Conservation (phyloP, 2,888 invertebrate species). For the Phortica okadai region DNA sequence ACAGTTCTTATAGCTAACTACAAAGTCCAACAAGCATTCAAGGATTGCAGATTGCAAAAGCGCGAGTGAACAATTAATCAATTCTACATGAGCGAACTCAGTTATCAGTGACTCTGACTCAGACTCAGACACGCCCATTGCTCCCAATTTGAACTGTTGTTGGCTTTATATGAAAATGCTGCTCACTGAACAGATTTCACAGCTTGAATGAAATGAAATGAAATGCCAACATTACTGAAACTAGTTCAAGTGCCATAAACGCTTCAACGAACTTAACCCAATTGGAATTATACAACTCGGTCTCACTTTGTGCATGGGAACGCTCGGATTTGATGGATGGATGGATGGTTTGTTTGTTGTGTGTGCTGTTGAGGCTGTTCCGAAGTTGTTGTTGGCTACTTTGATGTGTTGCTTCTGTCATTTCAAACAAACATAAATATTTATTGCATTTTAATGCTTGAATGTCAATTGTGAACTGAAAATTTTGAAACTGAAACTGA, state of each 20-base stretch:
- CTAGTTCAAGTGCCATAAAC: conserved; percentile 18
- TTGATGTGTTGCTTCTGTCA: neutral
- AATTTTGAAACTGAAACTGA: conserved; percentile 14
- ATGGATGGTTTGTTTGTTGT: neutral
- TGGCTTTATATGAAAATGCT: neutral
- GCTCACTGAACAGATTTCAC: neutral
- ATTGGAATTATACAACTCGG: conserved; percentile 64
- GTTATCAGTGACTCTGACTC: neutral
- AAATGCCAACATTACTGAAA: neutral
- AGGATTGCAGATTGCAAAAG: too few relatives aligned
- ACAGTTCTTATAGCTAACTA: too few relatives aligned
- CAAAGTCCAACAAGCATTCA: too few relatives aligned
- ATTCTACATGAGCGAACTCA: neutral
- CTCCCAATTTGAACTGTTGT: neutral
- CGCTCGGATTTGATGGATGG: neutral
- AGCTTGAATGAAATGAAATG: neutral
- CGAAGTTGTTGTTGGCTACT: neutral
- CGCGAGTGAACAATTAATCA: too few relatives aligned
- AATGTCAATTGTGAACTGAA: neutral
- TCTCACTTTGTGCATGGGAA: neutral
- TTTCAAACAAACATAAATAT: conserved; percentile 26
- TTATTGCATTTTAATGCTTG: conserved; percentile 26
- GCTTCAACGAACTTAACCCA: conserved; percentile 45
- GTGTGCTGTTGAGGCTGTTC: neutral
- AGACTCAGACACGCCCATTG: neutral